Percentiles rank a stretch among this genome's conserved stretches.
Evolutionary conservation across 2,113 vertebrate species (phyloP).

Genomic region (Petrocephalus zakoni): DNA sequence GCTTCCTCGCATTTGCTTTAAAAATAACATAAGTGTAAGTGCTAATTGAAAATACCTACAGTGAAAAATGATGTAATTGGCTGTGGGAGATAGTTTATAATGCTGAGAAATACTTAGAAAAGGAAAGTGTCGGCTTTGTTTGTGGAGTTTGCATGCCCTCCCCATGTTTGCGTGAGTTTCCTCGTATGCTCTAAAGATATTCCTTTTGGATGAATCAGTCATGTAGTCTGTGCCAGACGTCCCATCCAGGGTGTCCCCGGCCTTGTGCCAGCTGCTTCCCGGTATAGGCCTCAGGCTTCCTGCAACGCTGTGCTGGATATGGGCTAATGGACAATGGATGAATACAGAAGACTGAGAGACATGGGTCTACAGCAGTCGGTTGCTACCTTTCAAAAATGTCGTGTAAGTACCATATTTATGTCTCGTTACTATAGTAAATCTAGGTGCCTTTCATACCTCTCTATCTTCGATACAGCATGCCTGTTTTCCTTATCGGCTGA

Average conservation of each 20-base stretch:
- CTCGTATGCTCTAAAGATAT: background rate
- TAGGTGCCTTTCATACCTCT: background rate
- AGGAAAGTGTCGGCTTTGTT: background rate
- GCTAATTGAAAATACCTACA: slow-evolving; percentile 32
- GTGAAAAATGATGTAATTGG: background rate
- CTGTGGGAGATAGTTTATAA: background rate
- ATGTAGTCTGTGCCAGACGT: background rate
- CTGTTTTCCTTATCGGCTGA: background rate
- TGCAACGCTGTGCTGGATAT: background rate
- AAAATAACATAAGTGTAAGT: slow-evolving; percentile 25
- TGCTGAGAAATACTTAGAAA: background rate
- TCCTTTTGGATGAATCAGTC: background rate
- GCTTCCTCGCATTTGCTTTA: background rate
- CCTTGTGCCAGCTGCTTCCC: background rate
- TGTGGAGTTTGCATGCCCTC: background rate
- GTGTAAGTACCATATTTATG: background rate
- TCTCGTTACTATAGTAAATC: background rate
- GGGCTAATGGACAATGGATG: background rate
- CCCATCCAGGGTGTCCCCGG: background rate
- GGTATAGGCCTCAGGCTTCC: background rate
- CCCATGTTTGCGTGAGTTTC: background rate
- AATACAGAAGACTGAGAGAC: background rate
- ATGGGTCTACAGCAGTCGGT: background rate
- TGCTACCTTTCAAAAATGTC: background rate
- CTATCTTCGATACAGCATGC: background rate